Evolutionary conservation across 2,888 invertebrate species (phyloP), one percentile per base, ranked within the genome.

Genomic region (Ctenicera cuprea): DNA sequence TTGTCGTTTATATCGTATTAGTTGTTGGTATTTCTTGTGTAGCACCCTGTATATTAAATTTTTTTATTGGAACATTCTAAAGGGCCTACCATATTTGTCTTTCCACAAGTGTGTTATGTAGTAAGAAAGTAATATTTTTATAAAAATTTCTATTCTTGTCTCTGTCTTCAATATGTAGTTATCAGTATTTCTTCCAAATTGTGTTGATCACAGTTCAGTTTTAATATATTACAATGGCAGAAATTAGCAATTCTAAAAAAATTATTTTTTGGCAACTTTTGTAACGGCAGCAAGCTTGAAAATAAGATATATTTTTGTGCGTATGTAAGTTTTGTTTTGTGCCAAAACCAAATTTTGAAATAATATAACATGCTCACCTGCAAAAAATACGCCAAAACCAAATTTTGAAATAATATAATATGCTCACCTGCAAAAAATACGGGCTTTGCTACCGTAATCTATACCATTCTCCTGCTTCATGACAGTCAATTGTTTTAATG

Each of bases 31-130:
- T 22, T 45, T 50, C 9, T 26, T 33, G 26, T 41, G 45, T 57
- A 37, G 67, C 54, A 76, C 76, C 52, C 63, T 74, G 59, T 61
- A 69, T 54, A 43, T 63, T 41, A 26, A 71, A 38, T 38, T 38
- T 67, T 45, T 68, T 64, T 52, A 64, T 50, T 54, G 71, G 77
- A 77, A 77, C 65, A 62, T 65, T 76, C 73, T 77, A 79, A 78
- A 83, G 77, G 84, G 84, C 84, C 84, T 84, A 84, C 80, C 77
- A 80, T 83, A 81, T 82, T 83, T 82, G 82, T 83, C 83, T 83
- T 82, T 83, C 81, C 82, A 81, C 76, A 76, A 79, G 74, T 79
- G 75, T 79, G 77, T 80, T 76, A 77, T 70, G 76, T 76, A 78
- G 79, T 80, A 75, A 78, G 77, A 78, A 80, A 79, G 77, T 77